Conservation (phyloP, 2,888 invertebrate species). For the Stegophylla sp. region DNA sequence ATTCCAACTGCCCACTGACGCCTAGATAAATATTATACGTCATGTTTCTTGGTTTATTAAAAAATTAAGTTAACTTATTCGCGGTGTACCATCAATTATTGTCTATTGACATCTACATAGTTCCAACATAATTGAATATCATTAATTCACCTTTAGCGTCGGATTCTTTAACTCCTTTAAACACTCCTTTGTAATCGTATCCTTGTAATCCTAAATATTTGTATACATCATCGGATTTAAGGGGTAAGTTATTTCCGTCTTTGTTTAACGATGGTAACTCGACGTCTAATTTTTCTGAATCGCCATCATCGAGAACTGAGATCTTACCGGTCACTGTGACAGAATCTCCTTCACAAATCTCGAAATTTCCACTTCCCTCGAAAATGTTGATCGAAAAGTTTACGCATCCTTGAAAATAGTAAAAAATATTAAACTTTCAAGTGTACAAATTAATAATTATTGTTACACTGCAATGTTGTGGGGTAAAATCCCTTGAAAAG, state of each 20-base stretch:
- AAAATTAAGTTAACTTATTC: too few species aligned
- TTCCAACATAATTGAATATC: neutral
- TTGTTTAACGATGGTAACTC: constrained; percentile 66
- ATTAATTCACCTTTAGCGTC: constrained; percentile 70
- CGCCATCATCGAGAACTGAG: constrained; percentile 71
- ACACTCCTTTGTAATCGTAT: constrained; percentile 82
- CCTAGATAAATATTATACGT: constrained; percentile 65
- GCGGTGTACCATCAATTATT: too few species aligned
- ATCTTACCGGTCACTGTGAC: constrained; percentile 83
- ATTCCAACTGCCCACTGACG: constrained; percentile 75
- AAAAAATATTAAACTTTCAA: neutral
- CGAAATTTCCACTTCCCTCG: constrained; percentile 84
- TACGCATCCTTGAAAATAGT: constrained; percentile 66
- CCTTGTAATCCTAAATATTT: constrained; percentile 85
- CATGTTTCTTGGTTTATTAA: neutral
- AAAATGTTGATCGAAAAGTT: constrained; percentile 84
- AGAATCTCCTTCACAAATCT: constrained; percentile 85
- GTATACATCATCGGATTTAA: constrained; percentile 77
- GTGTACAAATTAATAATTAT: too few species aligned
- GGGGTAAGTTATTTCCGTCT: constrained; percentile 67
- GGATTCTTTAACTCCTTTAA: constrained; percentile 79
- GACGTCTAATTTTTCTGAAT: constrained; percentile 71
- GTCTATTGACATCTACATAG: too few species aligned
- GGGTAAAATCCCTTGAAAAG: too few species aligned
- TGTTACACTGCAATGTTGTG: too few species aligned